phyloP scores from a whole-genome alignment of 2,113 vertebrate species.

The Trochalopteron elliotii region DNA sequence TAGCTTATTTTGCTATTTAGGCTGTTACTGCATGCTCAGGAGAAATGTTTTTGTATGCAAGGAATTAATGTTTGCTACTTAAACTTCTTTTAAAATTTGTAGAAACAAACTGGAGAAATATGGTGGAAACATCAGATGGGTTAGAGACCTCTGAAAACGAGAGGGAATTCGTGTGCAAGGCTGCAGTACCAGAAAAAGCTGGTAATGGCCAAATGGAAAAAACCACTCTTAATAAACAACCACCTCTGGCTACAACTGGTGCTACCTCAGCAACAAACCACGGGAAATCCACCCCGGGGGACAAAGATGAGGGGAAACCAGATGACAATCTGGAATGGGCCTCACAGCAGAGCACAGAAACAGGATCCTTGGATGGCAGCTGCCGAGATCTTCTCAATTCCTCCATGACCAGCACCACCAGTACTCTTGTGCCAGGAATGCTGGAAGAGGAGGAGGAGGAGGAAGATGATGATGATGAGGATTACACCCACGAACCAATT shows the following conservation, averaged over 20 bases:
- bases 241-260: neutral
- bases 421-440: slow-evolving; percentile 96
- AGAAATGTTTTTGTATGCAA: neutral
- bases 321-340: slow-evolving; percentile 95
- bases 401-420: slow-evolving; percentile 96
- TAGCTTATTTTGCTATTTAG: neutral
- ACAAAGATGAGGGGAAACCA: slow-evolving; percentile 84
- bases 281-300: slow-evolving; percentile 60
- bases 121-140: slow-evolving; percentile 93
- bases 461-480: slow-evolving; percentile 83
- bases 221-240: slow-evolving; percentile 51
- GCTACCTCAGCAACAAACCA: slow-evolving; percentile 54
- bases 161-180: slow-evolving; percentile 70
- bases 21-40: neutral
- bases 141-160: slow-evolving; percentile 84
- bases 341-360: slow-evolving; percentile 96
- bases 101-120: slow-evolving; percentile 98
- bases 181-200: slow-evolving; percentile 58
- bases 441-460: slow-evolving; percentile 91
- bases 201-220: slow-evolving; percentile 26
- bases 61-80: neutral
- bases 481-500: slow-evolving; percentile 89
- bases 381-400: slow-evolving; percentile 91
- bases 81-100: slow-evolving; percentile 37
- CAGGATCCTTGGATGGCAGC: slow-evolving; percentile 93